These are phyloP conservation scores for Dreissena rostriformis DNA, from an alignment of 1,140 invertebrate genomes.

Conservation along the genomic window DNA sequence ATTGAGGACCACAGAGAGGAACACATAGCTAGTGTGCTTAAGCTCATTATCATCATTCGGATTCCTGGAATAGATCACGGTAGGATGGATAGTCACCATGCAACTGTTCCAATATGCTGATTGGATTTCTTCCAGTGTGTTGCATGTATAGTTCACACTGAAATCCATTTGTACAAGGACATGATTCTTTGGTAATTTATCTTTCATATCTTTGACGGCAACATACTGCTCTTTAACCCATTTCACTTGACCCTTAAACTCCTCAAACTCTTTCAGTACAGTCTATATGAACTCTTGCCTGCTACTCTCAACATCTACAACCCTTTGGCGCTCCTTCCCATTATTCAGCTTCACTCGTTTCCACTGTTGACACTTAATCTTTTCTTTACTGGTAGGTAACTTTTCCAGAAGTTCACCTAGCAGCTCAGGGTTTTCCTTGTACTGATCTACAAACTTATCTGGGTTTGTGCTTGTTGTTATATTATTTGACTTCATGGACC, in stretches of 20 bases:
- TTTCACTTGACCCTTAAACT: slow-evolving; percentile 31
- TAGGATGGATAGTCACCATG: background rate
- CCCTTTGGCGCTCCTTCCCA: slow-evolving; percentile 2
- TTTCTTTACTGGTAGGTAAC: background rate
- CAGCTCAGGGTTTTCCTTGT: background rate
- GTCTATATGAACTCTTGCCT: slow-evolving; percentile 19
- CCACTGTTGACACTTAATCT: slow-evolving; percentile 47
- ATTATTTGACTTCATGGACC: background rate
- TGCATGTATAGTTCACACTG: background rate
- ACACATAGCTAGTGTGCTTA: background rate
- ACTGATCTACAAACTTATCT: slow-evolving; percentile 12
- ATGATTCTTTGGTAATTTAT: slow-evolving; percentile 21
- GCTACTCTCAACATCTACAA: background rate
- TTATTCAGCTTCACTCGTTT: slow-evolving; percentile 19
- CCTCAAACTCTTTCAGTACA: background rate
- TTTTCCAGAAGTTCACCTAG: background rate
- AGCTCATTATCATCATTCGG: too few species aligned
- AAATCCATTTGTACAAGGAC: slow-evolving; percentile 21
- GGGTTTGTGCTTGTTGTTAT: background rate
- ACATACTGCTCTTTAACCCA: slow-evolving; percentile 18
- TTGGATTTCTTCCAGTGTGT: slow-evolving; percentile 16
- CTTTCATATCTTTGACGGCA: slow-evolving; percentile 8
- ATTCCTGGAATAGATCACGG: background rate
- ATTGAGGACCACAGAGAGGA: background rate
- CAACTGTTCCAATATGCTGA: slow-evolving; percentile 10